phyloP scores from a whole-genome alignment of 2,797 vertebrate genomes.

The Natrix natrix region DNA sequence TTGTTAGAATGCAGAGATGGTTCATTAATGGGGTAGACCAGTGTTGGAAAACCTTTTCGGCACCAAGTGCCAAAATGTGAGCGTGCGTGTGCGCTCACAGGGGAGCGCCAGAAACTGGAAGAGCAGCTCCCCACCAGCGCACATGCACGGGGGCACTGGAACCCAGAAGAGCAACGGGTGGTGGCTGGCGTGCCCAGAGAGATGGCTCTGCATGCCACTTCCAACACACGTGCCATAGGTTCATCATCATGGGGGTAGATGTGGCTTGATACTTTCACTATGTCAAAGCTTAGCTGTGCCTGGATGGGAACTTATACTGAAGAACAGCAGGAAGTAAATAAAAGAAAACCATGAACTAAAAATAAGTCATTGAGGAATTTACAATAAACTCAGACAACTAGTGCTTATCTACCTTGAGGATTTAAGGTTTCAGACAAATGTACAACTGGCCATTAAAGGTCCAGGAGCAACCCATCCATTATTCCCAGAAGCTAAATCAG shows the following conservation, averaged over 20 bases:
- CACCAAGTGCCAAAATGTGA: no score
- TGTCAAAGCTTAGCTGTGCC: neutral
- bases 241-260: no score
- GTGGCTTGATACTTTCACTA: neutral
- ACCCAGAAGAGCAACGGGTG: no score
- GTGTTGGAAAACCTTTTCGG: no score
- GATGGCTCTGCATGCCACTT: no score
- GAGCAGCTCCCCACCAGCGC: no score
- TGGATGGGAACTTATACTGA: neutral
- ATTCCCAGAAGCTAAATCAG: neutral
- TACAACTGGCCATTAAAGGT: neutral
- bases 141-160: no score
- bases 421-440: neutral
- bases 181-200: no score
- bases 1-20: neutral
- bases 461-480: neutral
- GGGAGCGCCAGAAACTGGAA: no score
- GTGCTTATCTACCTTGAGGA: neutral
- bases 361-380: neutral
- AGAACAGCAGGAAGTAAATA: neutral
- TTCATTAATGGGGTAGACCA: neutral
- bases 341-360: neutral
- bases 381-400: neutral
- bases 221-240: no score
- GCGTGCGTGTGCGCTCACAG: no score